A percentile compares a stretch with the other conserved stretches of the same genome.
Evolutionary conservation across 1,140 invertebrate genomes (phyloP).

Genomic region (Drosophila yakuba): DNA sequence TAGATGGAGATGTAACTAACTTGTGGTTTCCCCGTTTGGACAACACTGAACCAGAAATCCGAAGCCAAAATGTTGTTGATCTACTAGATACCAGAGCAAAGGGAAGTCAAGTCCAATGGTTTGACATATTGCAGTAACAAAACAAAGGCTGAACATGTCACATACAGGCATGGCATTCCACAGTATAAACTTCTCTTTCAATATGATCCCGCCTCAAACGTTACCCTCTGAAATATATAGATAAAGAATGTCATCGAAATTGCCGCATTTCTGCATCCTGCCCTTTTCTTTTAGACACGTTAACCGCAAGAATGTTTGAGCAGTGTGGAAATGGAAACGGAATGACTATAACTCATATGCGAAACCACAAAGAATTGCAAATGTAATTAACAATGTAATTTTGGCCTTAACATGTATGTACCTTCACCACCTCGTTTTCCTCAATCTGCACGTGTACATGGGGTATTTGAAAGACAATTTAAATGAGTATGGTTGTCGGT

Average conservation of each 20-base stretch:
- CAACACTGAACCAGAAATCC: slow-evolving; percentile 44
- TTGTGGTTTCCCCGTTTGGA: slow-evolving; percentile 62
- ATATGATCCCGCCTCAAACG: no score
- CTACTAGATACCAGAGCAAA: slow-evolving; percentile 19
- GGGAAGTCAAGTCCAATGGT: neutral
- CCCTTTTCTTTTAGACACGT: neutral
- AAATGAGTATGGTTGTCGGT: slow-evolving; percentile 4
- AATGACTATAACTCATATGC: slow-evolving; percentile 7
- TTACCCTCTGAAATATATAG: neutral
- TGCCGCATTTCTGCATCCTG: neutral
- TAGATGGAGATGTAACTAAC: slow-evolving; percentile 63
- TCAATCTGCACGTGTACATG: slow-evolving; percentile 2
- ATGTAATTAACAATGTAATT: slow-evolving; percentile 70
- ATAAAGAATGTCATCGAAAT: neutral
- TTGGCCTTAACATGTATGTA: slow-evolving; percentile 15
- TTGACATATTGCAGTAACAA: slow-evolving; percentile 13
- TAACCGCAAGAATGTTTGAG: slow-evolving; percentile 1
- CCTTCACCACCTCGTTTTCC: slow-evolving; percentile 9
- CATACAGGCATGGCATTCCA: neutral
- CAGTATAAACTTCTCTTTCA: slow-evolving; percentile 13
- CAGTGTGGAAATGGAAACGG: neutral
- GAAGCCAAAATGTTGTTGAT: slow-evolving; percentile 17
- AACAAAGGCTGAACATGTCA: slow-evolving; percentile 2
- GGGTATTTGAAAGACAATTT: slow-evolving; percentile 50
- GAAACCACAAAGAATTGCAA: slow-evolving; percentile 33